Evolutionary conservation across 1,140 invertebrate species (phyloP), one percentile per base, ranked within the genome.

Genomic region (Orchestia grillus): DNA sequence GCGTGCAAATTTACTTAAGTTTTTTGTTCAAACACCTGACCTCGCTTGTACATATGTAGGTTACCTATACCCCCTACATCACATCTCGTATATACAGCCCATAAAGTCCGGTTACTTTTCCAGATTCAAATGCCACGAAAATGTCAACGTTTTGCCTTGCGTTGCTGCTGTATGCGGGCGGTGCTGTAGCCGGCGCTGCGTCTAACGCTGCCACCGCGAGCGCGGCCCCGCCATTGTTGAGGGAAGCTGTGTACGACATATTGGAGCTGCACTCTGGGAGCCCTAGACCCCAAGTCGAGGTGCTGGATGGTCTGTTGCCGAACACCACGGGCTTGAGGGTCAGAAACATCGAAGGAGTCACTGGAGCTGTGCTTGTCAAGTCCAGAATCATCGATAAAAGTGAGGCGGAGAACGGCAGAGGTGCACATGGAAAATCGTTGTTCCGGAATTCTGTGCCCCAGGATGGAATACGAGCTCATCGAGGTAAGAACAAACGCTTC

Each of bases 331-430:
- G 44, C 47, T 36, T 94, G 8, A 45, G 44, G 11, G 92, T 94
- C 44, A 8, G 44, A 4, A 94, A 94, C 44, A 94, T 94, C 92
- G 92, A 94, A 40, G 92, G 92, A 6, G 43, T 94, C 44, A 94
- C 92, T 15, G 92, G 92, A 40, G 92, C 92, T 47, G 44, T 94
- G 92, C 92, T 94, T 16, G 43, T 94, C 44, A 94, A 45, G 92
- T 94, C 92, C 36, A 42, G 44, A n/a, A 94, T 94, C 92, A 94
- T 94, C 44, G 92, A 94, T 15, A 94, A 47, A n/a, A 94, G 44
- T 36, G 92, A 44, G 62, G 28, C 62, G 62, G 28, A 77, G 62
- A 36, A 77, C 15, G 28, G 62, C 62, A 77, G 36, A 36, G 62
- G 15, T 28, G 62, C 62, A 3, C 62, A 77, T 3, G 62, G 62